Conservation (phyloP, 2,113 vertebrate genomes). For the Australoheros scitulus region DNA sequence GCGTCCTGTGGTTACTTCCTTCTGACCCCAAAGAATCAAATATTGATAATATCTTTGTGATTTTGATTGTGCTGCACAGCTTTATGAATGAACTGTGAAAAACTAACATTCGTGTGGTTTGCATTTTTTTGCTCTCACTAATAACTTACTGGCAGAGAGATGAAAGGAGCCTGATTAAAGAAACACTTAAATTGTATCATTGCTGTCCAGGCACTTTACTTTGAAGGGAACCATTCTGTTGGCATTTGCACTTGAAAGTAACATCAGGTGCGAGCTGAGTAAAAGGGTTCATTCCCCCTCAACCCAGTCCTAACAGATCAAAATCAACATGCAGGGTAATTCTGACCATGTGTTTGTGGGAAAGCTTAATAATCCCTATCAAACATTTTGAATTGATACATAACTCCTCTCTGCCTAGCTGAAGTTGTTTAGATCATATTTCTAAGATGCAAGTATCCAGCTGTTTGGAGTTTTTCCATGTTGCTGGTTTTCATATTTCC, state of each 20-base stretch:
- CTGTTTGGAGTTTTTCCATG: neutral
- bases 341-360: conserved; percentile 22
- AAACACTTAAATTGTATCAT: neutral
- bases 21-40: conserved; percentile 13
- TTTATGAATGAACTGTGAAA: neutral
- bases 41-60: neutral
- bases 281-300: neutral
- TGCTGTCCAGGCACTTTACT: neutral
- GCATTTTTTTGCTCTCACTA: neutral
- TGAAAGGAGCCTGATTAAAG: conserved; percentile 24
- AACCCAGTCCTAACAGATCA: neutral
- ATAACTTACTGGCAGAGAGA: conserved; percentile 16
- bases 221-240: conserved; percentile 14
- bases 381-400: conserved; percentile 1
- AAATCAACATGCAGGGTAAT: conserved; percentile 5
- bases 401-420: neutral
- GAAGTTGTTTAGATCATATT: neutral
- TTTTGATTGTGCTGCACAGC: neutral
- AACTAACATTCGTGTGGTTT: neutral
- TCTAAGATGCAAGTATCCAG: neutral
- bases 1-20: neutral
- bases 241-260: neutral
- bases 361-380: neutral
- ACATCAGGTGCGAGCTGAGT: conserved; percentile 21
- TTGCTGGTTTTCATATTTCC: neutral